Percentiles rank a stretch among this genome's conserved stretches.
Conservation (phyloP, 1,140 invertebrate genomes). For the Trichomalopsis sarcophagae region DNA sequence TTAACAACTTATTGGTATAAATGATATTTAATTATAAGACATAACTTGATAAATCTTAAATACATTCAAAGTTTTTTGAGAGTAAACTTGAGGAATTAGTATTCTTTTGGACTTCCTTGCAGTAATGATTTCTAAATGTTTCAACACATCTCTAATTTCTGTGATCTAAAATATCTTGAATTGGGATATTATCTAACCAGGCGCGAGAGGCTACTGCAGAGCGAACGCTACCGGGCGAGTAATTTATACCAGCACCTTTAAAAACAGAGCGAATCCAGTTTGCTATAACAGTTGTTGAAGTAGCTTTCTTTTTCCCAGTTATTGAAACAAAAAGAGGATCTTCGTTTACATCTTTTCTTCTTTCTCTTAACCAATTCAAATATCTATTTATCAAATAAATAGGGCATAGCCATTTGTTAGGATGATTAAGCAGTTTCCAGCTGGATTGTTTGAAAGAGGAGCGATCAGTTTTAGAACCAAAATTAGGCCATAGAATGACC, state of each 20-base stretch:
- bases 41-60: background rate
- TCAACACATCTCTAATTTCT: conserved; percentile 58
- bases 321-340: conserved; percentile 46
- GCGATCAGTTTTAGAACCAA: conserved; percentile 64
- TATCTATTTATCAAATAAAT: background rate
- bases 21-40: background rate
- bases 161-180: conserved; percentile 57
- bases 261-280: conserved; percentile 59
- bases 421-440: conserved; percentile 34
- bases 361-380: background rate
- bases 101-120: conserved; percentile 37
- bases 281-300: conserved; percentile 56
- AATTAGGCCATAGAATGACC: conserved; percentile 59
- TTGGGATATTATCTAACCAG: conserved; percentile 53
- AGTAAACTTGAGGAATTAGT: conserved; percentile 27
- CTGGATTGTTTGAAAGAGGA: conserved; percentile 50
- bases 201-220: conserved; percentile 60
- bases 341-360: conserved; percentile 6
- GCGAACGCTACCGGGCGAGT: conserved; percentile 56
- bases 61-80: conserved; percentile 27
- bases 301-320: conserved; percentile 46
- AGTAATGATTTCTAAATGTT: conserved; percentile 61
- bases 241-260: conserved; percentile 53
- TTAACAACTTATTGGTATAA: background rate
- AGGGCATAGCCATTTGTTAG: conserved; percentile 7